A percentile compares a stretch with the other conserved stretches of the same genome.
phyloP scores from a whole-genome alignment of 2,888 invertebrate genomes.

The Drosophila kokeensis region DNA sequence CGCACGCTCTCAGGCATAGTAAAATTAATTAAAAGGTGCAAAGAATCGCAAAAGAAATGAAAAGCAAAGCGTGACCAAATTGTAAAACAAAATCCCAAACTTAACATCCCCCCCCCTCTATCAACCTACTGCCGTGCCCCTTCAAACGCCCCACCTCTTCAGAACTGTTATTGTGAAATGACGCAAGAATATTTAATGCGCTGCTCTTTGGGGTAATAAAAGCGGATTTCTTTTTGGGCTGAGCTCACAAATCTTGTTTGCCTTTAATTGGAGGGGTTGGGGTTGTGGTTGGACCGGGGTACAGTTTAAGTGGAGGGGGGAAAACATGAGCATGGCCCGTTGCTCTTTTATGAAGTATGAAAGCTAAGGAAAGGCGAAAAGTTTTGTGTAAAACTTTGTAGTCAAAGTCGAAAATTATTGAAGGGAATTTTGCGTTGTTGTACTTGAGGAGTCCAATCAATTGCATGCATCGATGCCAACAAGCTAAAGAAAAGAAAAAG shows the following conservation, averaged over 20 bases:
- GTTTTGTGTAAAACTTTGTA: slow-evolving; percentile 47
- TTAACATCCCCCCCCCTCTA: background rate
- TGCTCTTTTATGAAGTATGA: slow-evolving; percentile 59
- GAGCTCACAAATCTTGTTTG: slow-evolving; percentile 70
- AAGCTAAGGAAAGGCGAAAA: slow-evolving; percentile 30
- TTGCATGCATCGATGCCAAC: slow-evolving; percentile 65
- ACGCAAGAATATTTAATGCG: slow-evolving; percentile 77
- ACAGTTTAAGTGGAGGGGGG: background rate
- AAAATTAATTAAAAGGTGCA: slow-evolving; percentile 74
- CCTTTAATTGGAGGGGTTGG: slow-evolving; percentile 41
- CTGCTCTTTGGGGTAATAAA: slow-evolving; percentile 68
- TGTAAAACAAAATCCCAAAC: slow-evolving; percentile 31
- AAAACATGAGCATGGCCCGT: slow-evolving; percentile 35
- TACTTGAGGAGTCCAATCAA: slow-evolving; percentile 66
- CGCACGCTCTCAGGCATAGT: slow-evolving; percentile 43
- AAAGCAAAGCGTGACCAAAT: slow-evolving; percentile 69
- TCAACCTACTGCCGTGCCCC: background rate
- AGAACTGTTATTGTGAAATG: slow-evolving; percentile 56
- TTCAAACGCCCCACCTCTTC: background rate
- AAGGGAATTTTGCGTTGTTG: slow-evolving; percentile 44
- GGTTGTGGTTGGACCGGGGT: background rate
- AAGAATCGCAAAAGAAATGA: slow-evolving; percentile 51
- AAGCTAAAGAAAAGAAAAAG: slow-evolving; percentile 1
- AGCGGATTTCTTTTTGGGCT: slow-evolving; percentile 64
- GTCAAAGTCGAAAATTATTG: slow-evolving; percentile 56